Conservation (phyloP, 2,888 invertebrate genomes). For the Caenorhabditis uteleia region DNA sequence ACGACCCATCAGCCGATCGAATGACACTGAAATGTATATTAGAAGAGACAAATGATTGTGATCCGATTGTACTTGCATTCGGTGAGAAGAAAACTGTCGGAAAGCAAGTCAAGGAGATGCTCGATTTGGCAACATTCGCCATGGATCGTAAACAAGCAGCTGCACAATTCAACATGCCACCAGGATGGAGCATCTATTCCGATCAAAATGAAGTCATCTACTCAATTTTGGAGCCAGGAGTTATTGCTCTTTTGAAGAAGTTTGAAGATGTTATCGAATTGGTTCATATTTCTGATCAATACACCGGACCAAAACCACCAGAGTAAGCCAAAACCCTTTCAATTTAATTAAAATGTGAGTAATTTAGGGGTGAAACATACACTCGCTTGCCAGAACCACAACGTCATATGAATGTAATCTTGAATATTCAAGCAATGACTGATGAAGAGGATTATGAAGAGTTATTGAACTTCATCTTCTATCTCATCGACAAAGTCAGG, state of each 20-base stretch:
- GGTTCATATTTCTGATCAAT: constrained; percentile 96
- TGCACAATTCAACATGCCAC: constrained; percentile 39
- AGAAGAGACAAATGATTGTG: constrained; percentile 81
- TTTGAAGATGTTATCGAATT: constrained; percentile 87
- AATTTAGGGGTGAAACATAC: constrained; percentile 68
- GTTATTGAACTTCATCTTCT: constrained; percentile 76
- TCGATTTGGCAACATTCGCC: constrained; percentile 77
- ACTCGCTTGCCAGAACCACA: constrained; percentile 76
- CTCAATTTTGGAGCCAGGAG: constrained; percentile 42
- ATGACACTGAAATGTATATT: constrained; percentile 72
- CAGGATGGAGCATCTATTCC: constrained; percentile 38
- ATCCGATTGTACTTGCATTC: constrained; percentile 88
- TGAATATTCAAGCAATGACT: constrained; percentile 39
- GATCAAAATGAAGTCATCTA: constrained; percentile 49
- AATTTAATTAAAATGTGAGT: neutral
- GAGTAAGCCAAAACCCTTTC: constrained; percentile 86
- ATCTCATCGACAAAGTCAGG: constrained; percentile 82
- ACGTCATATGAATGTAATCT: constrained; percentile 81
- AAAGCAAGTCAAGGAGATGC: constrained; percentile 86
- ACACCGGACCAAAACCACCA: constrained; percentile 83
- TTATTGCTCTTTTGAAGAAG: constrained; percentile 73
- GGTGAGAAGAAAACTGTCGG: constrained; percentile 87
- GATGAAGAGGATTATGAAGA: constrained; percentile 42
- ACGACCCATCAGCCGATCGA: constrained; percentile 86
- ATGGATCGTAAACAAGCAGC: constrained; percentile 42